phyloP scores from a whole-genome alignment of 2,113 vertebrate genomes.

The Ageneiosus marmoratus region DNA sequence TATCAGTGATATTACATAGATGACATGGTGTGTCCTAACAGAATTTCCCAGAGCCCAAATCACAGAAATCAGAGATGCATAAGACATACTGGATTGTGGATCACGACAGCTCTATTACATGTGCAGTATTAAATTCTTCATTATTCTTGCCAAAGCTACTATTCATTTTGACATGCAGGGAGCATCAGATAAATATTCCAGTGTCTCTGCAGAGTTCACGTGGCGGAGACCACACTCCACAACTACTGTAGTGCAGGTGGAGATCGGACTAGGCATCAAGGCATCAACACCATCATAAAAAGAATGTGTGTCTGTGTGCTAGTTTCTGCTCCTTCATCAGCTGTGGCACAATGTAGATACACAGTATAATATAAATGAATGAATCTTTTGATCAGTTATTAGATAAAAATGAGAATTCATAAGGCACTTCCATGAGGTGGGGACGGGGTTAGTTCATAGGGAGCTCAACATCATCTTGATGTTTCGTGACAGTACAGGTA shows the following conservation, averaged over 20 bases:
- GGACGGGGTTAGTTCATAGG: slow-evolving; percentile 8
- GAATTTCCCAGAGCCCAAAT: slow-evolving; percentile 11
- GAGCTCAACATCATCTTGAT: slow-evolving; percentile 18
- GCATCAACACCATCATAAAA: background rate
- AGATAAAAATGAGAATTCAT: slow-evolving; percentile 24
- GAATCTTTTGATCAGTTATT: slow-evolving; percentile 5
- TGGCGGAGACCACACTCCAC: background rate
- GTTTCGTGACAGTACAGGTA: slow-evolving; percentile 18
- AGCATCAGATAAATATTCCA: slow-evolving; percentile 18
- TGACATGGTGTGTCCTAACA: slow-evolving; percentile 11
- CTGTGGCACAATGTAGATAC: background rate
- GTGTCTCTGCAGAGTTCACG: background rate
- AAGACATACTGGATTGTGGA: background rate
- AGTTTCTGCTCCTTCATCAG: slow-evolving; percentile 7
- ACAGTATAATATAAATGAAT: slow-evolving; percentile 25
- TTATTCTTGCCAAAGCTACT: slow-evolving; percentile 3
- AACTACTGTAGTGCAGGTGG: background rate
- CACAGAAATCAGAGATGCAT: background rate
- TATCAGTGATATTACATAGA: background rate
- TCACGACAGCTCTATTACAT: background rate
- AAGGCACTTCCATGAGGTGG: slow-evolving; percentile 55
- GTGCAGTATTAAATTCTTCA: background rate
- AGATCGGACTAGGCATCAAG: background rate
- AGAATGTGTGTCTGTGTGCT: background rate
- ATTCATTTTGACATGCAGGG: slow-evolving; percentile 37